Evolutionary conservation across 2,888 invertebrate species (phyloP).

Genomic region (Crepidodera aurea): DNA sequence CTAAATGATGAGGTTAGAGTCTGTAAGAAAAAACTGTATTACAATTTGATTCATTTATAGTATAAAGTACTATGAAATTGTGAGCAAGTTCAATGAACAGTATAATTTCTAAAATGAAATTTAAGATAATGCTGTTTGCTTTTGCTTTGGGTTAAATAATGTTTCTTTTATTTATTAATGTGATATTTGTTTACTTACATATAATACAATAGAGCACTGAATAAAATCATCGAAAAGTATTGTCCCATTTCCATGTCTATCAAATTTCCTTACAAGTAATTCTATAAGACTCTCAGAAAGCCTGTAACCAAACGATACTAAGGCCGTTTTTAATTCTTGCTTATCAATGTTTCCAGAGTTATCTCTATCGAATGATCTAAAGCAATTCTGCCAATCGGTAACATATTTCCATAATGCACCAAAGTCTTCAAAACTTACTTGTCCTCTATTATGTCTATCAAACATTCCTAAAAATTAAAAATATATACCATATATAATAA

Average conservation of each 20-base stretch:
- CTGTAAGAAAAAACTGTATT: slow-evolving; percentile 65
- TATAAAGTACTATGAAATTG: background rate
- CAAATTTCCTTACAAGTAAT: slow-evolving; percentile 90
- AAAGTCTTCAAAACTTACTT: slow-evolving; percentile 94
- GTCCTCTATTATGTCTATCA: slow-evolving; percentile 88
- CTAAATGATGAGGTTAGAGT: slow-evolving; percentile 89
- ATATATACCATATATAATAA: no score
- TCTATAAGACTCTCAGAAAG: slow-evolving; percentile 84
- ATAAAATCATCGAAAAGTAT: slow-evolving; percentile 99
- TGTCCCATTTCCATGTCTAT: slow-evolving; percentile 87
- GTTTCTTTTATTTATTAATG: no score
- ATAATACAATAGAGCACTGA: slow-evolving; percentile 91
- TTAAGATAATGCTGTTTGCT: no score
- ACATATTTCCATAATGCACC: slow-evolving; percentile 97
- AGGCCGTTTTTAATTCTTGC: slow-evolving; percentile 87
- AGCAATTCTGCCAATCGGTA: slow-evolving; percentile 97
- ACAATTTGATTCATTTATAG: no score
- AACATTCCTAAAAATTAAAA: slow-evolving; percentile 77
- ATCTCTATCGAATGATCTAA: slow-evolving; percentile 92
- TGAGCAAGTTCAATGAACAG: background rate
- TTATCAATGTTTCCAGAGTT: slow-evolving; percentile 92
- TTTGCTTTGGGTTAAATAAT: no score
- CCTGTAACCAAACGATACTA: slow-evolving; percentile 89
- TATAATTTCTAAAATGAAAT: no score
- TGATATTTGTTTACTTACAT: slow-evolving; percentile 72